Evolutionary conservation across 1,140 invertebrate species (phyloP).

Genomic region (Nomia melanderi): DNA sequence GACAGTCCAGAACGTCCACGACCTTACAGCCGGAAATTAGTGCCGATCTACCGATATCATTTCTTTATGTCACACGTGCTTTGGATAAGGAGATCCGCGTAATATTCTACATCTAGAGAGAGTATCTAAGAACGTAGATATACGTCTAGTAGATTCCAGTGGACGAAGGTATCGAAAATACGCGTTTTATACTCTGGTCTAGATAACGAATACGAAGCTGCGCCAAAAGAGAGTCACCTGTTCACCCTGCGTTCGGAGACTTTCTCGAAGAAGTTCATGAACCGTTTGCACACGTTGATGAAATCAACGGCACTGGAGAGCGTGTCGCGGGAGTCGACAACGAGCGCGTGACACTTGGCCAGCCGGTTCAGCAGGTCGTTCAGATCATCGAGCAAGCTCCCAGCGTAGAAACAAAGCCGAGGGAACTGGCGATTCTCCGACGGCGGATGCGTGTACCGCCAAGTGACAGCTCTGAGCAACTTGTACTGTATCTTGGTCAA

Average conservation of each 20-base stretch:
- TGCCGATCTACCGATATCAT: constrained; percentile 61
- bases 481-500: constrained; percentile 71
- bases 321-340: constrained; percentile 17
- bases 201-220: no score
- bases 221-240: constrained; percentile 61
- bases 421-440: constrained; percentile 52
- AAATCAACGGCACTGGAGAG: constrained; percentile 51
- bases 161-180: no score
- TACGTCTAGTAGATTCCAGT: no score
- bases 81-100: neutral
- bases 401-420: constrained; percentile 75
- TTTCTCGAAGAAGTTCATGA: constrained; percentile 79
- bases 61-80: neutral
- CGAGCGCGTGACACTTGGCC: constrained; percentile 24
- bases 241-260: constrained; percentile 76
- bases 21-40: constrained; percentile 76
- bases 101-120: no score
- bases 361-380: constrained; percentile 62
- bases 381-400: constrained; percentile 73
- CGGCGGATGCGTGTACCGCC: constrained; percentile 76
- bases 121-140: no score
- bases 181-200: no score
- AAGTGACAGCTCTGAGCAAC: constrained; percentile 74
- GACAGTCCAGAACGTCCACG: constrained; percentile 76
- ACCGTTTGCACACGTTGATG: constrained; percentile 68